Conservation (phyloP, 2,113 vertebrate species). For the Melanocharis versteri region DNA sequence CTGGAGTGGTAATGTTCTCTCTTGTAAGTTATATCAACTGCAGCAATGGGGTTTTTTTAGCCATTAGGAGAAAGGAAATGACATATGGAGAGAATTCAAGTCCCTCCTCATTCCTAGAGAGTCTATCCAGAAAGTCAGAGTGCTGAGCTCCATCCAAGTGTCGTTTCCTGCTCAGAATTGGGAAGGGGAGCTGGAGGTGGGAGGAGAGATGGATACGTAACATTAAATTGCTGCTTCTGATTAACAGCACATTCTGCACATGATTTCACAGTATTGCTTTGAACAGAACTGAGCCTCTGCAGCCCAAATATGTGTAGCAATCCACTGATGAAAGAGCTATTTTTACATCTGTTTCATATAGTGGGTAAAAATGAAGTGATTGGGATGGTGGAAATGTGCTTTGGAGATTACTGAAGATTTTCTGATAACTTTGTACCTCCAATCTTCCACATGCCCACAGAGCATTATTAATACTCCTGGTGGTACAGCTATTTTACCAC, state of each 20-base stretch:
- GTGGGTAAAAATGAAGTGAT: constrained; percentile 50
- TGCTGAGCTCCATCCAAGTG: constrained; percentile 48
- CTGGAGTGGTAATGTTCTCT: neutral
- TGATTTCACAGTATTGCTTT: constrained; percentile 16
- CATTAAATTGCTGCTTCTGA: constrained; percentile 14
- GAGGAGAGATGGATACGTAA: neutral
- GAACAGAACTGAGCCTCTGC: neutral
- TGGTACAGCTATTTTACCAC: neutral
- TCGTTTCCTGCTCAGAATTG: constrained; percentile 47
- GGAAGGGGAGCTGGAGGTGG: neutral
- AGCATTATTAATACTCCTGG: neutral
- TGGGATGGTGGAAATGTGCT: constrained; percentile 20
- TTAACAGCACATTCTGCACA: constrained; percentile 34
- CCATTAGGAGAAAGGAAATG: constrained; percentile 53
- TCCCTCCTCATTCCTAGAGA: constrained; percentile 73
- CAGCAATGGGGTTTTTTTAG: constrained; percentile 6
- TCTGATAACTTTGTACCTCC: constrained; percentile 38
- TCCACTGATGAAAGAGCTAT: constrained; percentile 40
- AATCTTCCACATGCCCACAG: constrained; percentile 2
- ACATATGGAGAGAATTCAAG: constrained; percentile 58
- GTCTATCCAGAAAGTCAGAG: constrained; percentile 53
- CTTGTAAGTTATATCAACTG: neutral
- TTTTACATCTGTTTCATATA: constrained; percentile 71
- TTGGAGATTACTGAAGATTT: constrained; percentile 49
- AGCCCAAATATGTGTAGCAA: constrained; percentile 31